These are phyloP conservation scores for Tetragonisca angustula DNA, from an alignment of 2,888 invertebrate species.

Conservation along the genomic window DNA sequence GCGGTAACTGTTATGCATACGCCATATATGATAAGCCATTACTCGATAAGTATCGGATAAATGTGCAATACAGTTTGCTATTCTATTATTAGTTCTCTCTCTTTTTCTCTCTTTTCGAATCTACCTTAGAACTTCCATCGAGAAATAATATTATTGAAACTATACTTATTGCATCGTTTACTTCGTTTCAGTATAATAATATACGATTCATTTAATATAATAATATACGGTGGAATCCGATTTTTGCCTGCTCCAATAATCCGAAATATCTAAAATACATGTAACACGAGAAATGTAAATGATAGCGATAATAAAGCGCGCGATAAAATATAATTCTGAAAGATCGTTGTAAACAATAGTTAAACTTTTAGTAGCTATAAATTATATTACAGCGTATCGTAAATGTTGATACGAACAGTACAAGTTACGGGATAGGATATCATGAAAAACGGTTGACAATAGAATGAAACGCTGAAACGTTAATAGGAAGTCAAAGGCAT, in stretches of 20 bases:
- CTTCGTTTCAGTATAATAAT: background rate
- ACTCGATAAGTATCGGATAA: conserved; percentile 46
- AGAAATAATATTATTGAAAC: background rate
- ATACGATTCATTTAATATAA: background rate
- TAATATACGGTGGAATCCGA: background rate
- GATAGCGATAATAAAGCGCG: background rate
- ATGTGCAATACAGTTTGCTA: conserved; percentile 26
- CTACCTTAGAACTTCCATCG: background rate
- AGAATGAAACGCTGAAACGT: background rate
- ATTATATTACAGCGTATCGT: background rate
- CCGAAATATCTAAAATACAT: background rate
- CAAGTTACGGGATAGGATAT: background rate
- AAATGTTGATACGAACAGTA: background rate
- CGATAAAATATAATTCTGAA: background rate
- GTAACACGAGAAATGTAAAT: background rate
- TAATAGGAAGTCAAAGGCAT: background rate
- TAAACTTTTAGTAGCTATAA: conserved; percentile 7
- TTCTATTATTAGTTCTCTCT: conserved; percentile 27
- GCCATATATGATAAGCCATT: conserved; percentile 46
- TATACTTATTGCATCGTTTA: background rate
- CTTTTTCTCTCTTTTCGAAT: too few relatives aligned
- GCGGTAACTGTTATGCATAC: conserved; percentile 38
- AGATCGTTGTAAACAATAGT: conserved; percentile 6
- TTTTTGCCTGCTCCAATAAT: background rate
- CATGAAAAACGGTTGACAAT: background rate